Evolutionary conservation across 2,888 invertebrate species (phyloP).

Genomic region (Carpatolechia fugitivella): DNA sequence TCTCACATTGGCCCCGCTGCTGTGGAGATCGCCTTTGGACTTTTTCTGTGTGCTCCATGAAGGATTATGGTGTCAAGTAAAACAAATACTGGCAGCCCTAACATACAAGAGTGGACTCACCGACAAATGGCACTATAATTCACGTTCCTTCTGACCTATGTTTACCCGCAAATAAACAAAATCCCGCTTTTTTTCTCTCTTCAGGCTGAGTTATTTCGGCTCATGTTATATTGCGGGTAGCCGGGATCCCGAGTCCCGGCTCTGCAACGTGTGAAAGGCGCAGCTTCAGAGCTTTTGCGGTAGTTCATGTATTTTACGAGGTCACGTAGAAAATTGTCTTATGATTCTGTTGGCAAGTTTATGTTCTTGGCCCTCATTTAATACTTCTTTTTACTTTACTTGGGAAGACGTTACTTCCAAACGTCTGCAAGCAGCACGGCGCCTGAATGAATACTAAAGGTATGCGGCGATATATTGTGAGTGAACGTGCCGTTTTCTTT

Average conservation of each 20-base stretch:
- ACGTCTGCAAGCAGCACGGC: neutral
- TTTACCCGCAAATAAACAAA: slow-evolving; percentile 47
- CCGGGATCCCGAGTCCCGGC: slow-evolving; percentile 21
- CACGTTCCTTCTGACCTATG: slow-evolving; percentile 48
- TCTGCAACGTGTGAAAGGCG: slow-evolving; percentile 13
- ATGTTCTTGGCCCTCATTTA: slow-evolving; percentile 6
- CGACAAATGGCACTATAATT: slow-evolving; percentile 47
- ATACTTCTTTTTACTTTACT: slow-evolving; percentile 3
- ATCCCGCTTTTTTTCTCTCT: slow-evolving; percentile 43
- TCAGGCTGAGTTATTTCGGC: slow-evolving; percentile 38
- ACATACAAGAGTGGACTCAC: slow-evolving; percentile 17
- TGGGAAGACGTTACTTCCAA: neutral
- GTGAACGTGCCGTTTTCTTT: neutral
- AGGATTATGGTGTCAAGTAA: neutral
- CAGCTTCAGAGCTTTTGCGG: slow-evolving; percentile 1
- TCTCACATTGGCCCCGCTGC: too few relatives aligned
- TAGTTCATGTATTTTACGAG: slow-evolving; percentile 14
- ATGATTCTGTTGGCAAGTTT: slow-evolving; percentile 10
- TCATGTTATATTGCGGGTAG: slow-evolving; percentile 18
- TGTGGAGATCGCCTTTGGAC: too few relatives aligned
- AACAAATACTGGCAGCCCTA: neutral
- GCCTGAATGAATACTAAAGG: neutral
- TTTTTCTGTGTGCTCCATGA: neutral
- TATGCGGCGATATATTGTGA: neutral
- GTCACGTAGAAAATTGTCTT: slow-evolving; percentile 18